Evolutionary conservation across 23 tunicate species (phyloP).

Genomic region (Styela plicata): DNA sequence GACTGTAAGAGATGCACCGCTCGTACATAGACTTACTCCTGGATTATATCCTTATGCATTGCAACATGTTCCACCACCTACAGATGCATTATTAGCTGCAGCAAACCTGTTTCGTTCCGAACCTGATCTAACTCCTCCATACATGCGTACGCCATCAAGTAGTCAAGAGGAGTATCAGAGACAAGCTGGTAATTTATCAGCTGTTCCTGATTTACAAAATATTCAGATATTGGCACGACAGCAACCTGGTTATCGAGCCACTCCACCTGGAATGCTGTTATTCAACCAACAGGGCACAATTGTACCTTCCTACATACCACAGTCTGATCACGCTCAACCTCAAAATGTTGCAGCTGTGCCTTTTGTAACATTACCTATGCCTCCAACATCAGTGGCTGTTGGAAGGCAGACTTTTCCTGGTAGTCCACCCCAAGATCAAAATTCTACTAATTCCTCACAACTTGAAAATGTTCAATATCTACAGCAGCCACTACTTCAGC

Average conservation of each 20-base stretch:
- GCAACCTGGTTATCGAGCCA: not conserved
- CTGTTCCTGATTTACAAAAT: slow-evolving; percentile 17
- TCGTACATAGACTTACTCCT: slow-evolving; percentile 9
- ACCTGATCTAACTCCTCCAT: slow-evolving; percentile 1
- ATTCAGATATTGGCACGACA: slow-evolving; percentile 20
- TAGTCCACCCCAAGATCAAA: slow-evolving; percentile 17
- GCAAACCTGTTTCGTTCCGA: slow-evolving; percentile 24
- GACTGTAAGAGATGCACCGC: slow-evolving; percentile 2
- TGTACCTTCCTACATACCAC: not conserved
- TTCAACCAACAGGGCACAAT: not conserved
- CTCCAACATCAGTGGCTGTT: not conserved
- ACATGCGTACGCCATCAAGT: not conserved
- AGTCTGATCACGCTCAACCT: not conserved
- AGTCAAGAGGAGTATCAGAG: slow-evolving; percentile 15
- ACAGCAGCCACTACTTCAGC: slow-evolving; percentile 20
- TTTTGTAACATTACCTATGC: slow-evolving; percentile 14
- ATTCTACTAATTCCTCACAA: not conserved
- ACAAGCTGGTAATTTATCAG: not conserved
- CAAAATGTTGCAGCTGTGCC: not conserved
- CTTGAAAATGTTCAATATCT: slow-evolving; percentile 2
- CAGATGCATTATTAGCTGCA: slow-evolving; percentile 27
- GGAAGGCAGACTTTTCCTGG: not conserved
- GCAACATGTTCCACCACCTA: slow-evolving; percentile 2
- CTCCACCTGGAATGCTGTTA: slow-evolving; percentile 1
- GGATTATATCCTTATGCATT: slow-evolving; percentile 23